These are phyloP conservation scores for Lerema accius DNA, from an alignment of 1,140 invertebrate species.

Conservation along the genomic window DNA sequence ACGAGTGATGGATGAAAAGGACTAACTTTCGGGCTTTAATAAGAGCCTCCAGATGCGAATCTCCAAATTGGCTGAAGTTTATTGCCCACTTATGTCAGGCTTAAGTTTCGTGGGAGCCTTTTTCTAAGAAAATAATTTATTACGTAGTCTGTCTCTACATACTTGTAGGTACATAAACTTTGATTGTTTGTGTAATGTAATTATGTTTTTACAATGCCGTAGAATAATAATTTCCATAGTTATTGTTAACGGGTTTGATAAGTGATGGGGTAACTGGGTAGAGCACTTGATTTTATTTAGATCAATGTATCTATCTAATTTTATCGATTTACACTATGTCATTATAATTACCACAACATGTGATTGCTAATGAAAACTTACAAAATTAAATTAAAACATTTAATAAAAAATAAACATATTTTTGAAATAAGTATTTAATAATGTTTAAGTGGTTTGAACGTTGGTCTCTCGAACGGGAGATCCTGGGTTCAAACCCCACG, in stretches of 20 bases:
- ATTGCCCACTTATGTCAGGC: conserved; percentile 83
- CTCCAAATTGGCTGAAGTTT: conserved; percentile 82
- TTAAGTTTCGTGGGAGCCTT: conserved; percentile 79
- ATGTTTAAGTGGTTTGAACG: too few species aligned
- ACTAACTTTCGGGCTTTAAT: conserved; percentile 83
- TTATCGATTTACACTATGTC: too few species aligned
- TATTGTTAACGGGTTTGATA: too few species aligned
- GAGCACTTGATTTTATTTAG: too few species aligned
- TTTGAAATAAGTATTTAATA: not conserved
- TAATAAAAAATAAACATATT: too few species aligned
- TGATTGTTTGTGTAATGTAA: conserved; percentile 50
- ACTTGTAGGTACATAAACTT: conserved; percentile 51
- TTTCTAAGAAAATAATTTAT: conserved; percentile 79
- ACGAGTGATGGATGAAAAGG: conserved; percentile 82
- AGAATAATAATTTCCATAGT: conserved; percentile 11
- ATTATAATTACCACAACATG: too few species aligned
- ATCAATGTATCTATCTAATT: too few species aligned
- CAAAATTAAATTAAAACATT: too few species aligned
- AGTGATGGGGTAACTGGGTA: too few species aligned
- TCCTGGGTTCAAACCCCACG: too few species aligned
- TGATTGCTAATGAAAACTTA: too few species aligned
- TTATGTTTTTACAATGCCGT: conserved; percentile 38
- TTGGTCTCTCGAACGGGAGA: too few species aligned
- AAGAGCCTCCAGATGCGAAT: conserved; percentile 82
- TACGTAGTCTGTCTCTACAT: conserved; percentile 74